Conservation (phyloP, 2,888 invertebrate species). For the Pherbina coryleti region DNA sequence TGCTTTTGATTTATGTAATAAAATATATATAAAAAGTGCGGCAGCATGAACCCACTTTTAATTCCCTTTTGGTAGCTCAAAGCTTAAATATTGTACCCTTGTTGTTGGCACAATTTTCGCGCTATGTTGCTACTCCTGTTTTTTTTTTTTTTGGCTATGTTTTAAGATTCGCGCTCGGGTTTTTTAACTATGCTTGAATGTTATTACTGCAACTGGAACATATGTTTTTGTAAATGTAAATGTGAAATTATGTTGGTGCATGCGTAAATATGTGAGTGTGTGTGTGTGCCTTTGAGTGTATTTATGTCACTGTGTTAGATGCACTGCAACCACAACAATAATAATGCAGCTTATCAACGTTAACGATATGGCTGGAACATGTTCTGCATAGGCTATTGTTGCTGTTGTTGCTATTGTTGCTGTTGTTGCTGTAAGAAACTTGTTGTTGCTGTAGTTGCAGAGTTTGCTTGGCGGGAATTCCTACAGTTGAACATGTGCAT, state of each 20-base stretch:
- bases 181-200: background rate
- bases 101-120: background rate
- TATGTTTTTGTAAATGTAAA: background rate
- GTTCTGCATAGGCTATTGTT: background rate
- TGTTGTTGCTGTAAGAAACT: background rate
- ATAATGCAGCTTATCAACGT: slow-evolving; percentile 16
- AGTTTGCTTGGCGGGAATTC: slow-evolving; percentile 34
- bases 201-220: background rate
- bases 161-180: background rate
- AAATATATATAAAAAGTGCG: background rate
- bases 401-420: background rate
- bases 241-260: background rate
- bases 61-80: background rate
- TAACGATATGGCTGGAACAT: background rate
- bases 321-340: background rate
- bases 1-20: background rate
- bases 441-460: background rate
- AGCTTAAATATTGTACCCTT: background rate
- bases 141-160: background rate
- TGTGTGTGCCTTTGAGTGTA: background rate
- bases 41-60: background rate
- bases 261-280: background rate
- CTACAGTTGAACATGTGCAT: slow-evolving; percentile 2
- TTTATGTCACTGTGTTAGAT: background rate
- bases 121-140: background rate